A percentile compares a stretch with the other conserved stretches of the same genome.
Evolutionary conservation across 2,888 invertebrate species (phyloP).

Genomic region (Mythimna impura): DNA sequence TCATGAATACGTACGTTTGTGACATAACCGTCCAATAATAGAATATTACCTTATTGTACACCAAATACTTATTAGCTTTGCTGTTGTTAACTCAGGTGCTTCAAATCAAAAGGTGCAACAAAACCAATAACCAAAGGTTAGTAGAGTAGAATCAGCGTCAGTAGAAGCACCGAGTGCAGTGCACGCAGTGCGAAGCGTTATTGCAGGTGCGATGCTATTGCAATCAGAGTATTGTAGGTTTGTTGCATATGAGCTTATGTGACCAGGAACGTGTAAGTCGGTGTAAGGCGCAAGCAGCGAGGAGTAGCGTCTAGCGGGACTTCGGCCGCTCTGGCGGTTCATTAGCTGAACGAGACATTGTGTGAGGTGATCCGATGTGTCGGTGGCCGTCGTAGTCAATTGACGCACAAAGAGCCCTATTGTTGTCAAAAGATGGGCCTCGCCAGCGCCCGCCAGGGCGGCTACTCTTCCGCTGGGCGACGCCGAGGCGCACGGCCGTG

Average conservation of each 20-base stretch:
- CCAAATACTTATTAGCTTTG: too few relatives aligned
- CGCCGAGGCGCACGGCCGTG: constrained; percentile 3
- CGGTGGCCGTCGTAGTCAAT: constrained; percentile 62
- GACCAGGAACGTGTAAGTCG: too few relatives aligned
- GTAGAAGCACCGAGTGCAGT: too few relatives aligned
- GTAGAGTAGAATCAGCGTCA: too few relatives aligned
- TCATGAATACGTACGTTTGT: too few relatives aligned
- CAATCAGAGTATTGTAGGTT: not conserved
- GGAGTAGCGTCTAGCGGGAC: not conserved
- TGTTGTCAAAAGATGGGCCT: constrained; percentile 50
- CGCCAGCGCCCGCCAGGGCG: constrained; percentile 15
- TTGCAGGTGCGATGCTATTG: too few relatives aligned
- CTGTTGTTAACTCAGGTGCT: too few relatives aligned
- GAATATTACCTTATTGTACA: too few relatives aligned
- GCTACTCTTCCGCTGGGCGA: constrained; percentile 21
- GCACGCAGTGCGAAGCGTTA: too few relatives aligned
- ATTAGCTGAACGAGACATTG: constrained; percentile 52
- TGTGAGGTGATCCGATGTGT: constrained; percentile 50
- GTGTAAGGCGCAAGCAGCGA: not conserved
- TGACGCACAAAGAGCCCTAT: constrained; percentile 71
- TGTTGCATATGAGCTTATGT: not conserved
- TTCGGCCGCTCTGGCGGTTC: not conserved
- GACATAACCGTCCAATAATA: too few relatives aligned
- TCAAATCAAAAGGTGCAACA: too few relatives aligned
- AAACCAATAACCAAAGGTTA: too few relatives aligned